Percentiles rank a stretch among this genome's conserved stretches.
Conservation (phyloP, 2,797 vertebrate genomes). For the Lagorchestes hirsutus region DNA sequence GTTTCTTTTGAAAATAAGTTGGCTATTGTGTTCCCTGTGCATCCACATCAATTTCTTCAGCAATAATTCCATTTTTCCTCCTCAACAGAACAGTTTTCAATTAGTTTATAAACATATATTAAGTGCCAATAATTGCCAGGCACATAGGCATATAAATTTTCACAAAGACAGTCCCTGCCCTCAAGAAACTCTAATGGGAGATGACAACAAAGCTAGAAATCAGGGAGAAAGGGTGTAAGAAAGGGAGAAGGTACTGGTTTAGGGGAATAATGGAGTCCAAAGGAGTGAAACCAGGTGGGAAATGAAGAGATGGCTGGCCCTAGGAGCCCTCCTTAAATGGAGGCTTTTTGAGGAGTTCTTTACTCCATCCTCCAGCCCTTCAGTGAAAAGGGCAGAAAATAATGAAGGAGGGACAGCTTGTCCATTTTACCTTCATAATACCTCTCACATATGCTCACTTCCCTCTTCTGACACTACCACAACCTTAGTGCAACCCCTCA, state of each 20-base stretch:
- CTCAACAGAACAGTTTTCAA: not conserved
- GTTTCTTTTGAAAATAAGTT: no score
- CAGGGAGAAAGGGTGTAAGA: not conserved
- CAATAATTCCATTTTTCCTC: not conserved
- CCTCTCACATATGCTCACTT: not conserved
- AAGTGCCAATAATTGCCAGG: not conserved
- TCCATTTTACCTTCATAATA: not conserved
- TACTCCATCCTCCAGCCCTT: not conserved
- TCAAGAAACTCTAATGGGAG: not conserved
- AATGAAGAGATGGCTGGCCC: not conserved
- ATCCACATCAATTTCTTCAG: not conserved
- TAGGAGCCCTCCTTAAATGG: not conserved
- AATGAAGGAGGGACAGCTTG: not conserved
- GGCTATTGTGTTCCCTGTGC: no score
- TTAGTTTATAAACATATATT: not conserved
- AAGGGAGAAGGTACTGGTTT: not conserved
- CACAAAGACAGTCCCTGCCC: not conserved
- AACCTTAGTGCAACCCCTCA: not conserved
- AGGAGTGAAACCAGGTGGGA: not conserved
- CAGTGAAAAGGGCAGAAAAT: not conserved
- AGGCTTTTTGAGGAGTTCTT: not conserved
- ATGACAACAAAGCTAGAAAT: not conserved
- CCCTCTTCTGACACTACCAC: not conserved
- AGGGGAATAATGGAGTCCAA: not conserved
- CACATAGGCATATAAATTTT: no score